These are phyloP conservation scores for Drosophila eugracilis DNA, from an alignment of 1,140 invertebrate genomes.

Conservation along the genomic window DNA sequence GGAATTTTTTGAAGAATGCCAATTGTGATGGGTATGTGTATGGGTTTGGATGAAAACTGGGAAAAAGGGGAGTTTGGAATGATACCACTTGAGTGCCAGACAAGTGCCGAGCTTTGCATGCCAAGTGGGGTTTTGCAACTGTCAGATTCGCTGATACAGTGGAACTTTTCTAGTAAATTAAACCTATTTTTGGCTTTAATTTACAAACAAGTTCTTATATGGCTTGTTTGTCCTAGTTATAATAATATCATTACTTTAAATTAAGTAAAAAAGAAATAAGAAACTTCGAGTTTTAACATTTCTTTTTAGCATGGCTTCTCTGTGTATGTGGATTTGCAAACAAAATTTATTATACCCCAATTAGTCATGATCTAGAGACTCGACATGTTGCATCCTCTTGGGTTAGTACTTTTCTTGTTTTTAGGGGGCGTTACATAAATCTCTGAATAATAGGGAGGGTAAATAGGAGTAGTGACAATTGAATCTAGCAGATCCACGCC, in stretches of 20 bases:
- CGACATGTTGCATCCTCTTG: slow-evolving; percentile 6
- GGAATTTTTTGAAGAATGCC: slow-evolving; percentile 52
- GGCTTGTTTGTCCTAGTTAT: too few relatives aligned
- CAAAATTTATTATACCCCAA: slow-evolving; percentile 59
- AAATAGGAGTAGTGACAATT: slow-evolving; percentile 23
- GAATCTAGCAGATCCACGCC: slow-evolving; percentile 22
- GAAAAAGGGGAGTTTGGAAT: slow-evolving; percentile 9
- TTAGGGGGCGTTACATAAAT: slow-evolving; percentile 44
- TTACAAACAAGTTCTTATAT: too few relatives aligned
- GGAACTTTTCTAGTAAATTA: background rate
- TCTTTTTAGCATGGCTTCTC: background rate
- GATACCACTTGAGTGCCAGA: slow-evolving; percentile 45
- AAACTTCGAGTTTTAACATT: too few relatives aligned
- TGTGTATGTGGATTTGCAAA: slow-evolving; percentile 17
- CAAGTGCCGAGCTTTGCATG: slow-evolving; percentile 51
- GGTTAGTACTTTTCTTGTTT: slow-evolving; percentile 7
- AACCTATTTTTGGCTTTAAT: too few relatives aligned
- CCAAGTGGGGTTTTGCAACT: slow-evolving; percentile 37
- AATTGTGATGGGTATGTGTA: slow-evolving; percentile 22
- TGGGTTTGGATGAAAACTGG: background rate
- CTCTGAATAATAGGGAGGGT: slow-evolving; percentile 15
- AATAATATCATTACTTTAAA: too few relatives aligned
- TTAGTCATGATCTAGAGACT: slow-evolving; percentile 53
- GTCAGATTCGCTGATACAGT: slow-evolving; percentile 38
- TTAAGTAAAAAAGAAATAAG: too few relatives aligned